Evolutionary conservation across 2,888 invertebrate genomes (phyloP).

Genomic region (Panzeria rudis): DNA sequence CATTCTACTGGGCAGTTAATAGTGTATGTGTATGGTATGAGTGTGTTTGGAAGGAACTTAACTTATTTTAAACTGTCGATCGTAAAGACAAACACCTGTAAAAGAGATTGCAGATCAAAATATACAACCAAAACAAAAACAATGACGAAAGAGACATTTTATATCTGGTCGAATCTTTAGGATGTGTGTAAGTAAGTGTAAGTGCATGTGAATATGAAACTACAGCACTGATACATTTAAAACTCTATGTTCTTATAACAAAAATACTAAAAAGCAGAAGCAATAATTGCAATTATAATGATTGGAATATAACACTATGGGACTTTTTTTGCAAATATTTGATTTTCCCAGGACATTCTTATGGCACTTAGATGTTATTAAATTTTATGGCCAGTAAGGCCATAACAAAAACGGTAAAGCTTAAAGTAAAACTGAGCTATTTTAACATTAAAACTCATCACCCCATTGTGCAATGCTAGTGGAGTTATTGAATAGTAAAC

Average conservation of each 20-base stretch:
- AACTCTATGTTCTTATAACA: neutral
- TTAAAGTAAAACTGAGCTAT: too few relatives aligned
- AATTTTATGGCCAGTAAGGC: too few relatives aligned
- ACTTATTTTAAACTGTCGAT: slow-evolving; percentile 72
- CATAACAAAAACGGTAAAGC: neutral
- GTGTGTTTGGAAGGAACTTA: slow-evolving; percentile 52
- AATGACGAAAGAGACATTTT: slow-evolving; percentile 63
- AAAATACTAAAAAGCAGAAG: slow-evolving; percentile 60
- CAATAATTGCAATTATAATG: slow-evolving; percentile 63
- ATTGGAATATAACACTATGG: slow-evolving; percentile 40
- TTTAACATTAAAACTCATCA: too few relatives aligned
- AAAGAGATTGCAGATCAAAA: slow-evolving; percentile 65
- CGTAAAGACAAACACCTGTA: slow-evolving; percentile 74
- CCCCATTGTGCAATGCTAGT: slow-evolving; percentile 30
- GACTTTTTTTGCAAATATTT: neutral
- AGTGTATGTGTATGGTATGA: slow-evolving; percentile 6
- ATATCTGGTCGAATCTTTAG: slow-evolving; percentile 11
- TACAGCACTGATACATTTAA: slow-evolving; percentile 14
- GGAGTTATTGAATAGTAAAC: slow-evolving; percentile 22
- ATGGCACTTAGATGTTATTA: too few relatives aligned
- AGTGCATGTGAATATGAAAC: neutral
- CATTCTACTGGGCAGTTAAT: neutral
- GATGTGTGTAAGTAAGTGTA: neutral
- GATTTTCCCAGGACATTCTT: neutral
- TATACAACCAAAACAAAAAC: slow-evolving; percentile 55